A percentile compares a stretch with the other conserved stretches of the same genome.
Evolutionary conservation across 1,140 invertebrate species (phyloP).

Genomic region (Orchesella cincta): DNA sequence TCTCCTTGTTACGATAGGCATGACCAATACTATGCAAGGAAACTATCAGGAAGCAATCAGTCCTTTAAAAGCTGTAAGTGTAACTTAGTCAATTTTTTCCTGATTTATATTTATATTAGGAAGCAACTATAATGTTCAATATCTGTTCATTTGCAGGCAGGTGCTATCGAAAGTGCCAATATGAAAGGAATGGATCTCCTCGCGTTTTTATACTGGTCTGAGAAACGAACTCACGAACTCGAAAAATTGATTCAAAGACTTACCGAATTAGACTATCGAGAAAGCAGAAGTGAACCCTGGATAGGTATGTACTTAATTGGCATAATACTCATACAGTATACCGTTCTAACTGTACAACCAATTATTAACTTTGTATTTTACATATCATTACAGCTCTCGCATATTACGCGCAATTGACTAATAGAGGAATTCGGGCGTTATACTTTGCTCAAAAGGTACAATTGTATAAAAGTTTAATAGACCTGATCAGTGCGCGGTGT

Average conservation of each 20-base stretch:
- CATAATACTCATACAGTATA: background rate
- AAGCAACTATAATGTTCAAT: slow-evolving; percentile 35
- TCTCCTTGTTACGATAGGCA: slow-evolving; percentile 32
- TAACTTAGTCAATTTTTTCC: background rate
- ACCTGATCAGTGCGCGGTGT: background rate
- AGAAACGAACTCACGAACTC: slow-evolving; percentile 58
- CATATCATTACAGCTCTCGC: slow-evolving; percentile 59
- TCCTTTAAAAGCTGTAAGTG: slow-evolving; percentile 39
- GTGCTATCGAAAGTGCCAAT: slow-evolving; percentile 59
- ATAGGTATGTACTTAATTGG: slow-evolving; percentile 54
- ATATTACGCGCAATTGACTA: slow-evolving; percentile 62
- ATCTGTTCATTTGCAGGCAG: slow-evolving; percentile 58
- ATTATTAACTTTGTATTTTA: background rate
- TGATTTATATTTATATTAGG: background rate
- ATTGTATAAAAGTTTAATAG: background rate
- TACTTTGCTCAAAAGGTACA: slow-evolving; percentile 64
- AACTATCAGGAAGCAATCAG: slow-evolving; percentile 45
- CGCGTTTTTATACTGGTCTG: slow-evolving; percentile 58
- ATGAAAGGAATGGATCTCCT: slow-evolving; percentile 61
- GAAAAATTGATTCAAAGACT: slow-evolving; percentile 58
- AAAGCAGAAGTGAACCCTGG: slow-evolving; percentile 62
- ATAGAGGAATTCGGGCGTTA: slow-evolving; percentile 63
- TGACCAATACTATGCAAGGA: slow-evolving; percentile 37
- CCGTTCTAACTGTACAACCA: background rate
- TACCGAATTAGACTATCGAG: slow-evolving; percentile 56